Evolutionary conservation across 2,888 invertebrate species (phyloP).

Genomic region (Ceratothoa steindachneri): DNA sequence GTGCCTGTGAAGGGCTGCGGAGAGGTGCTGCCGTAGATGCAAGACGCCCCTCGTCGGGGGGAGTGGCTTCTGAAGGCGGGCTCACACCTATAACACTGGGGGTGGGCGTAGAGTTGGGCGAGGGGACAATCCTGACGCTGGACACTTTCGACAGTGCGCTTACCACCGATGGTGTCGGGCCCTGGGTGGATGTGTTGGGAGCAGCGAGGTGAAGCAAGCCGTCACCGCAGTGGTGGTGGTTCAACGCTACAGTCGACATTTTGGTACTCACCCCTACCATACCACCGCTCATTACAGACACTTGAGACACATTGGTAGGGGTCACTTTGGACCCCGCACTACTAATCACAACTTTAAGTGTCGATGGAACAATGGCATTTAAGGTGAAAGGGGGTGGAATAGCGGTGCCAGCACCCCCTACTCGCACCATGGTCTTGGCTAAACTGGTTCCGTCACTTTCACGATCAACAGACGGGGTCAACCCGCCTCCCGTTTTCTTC

Average conservation of each 20-base stretch:
- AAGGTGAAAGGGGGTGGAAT: constrained; percentile 25
- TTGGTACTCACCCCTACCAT: constrained; percentile 14
- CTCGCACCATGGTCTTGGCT: constrained; percentile 40
- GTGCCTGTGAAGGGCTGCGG: not conserved
- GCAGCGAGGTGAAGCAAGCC: constrained; percentile 16
- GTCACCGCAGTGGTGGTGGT: not conserved
- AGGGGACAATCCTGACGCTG: constrained; percentile 44
- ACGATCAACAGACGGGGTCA: constrained; percentile 17
- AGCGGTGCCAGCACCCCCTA: constrained; percentile 35
- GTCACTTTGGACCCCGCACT: not conserved
- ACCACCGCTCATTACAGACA: constrained; percentile 29
- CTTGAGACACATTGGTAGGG: constrained; percentile 24
- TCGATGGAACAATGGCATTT: constrained; percentile 28
- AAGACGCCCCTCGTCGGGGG: not conserved
- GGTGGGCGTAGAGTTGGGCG: constrained; percentile 39
- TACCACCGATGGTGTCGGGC: constrained; percentile 17
- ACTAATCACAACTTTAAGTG: constrained; percentile 3
- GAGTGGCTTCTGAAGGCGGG: not conserved
- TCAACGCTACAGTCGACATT: constrained; percentile 36
- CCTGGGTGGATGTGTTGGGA: constrained; percentile 24
- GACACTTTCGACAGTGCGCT: constrained; percentile 46
- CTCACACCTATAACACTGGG: constrained; percentile 32
- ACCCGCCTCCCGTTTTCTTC: constrained; percentile 41
- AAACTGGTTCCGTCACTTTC: constrained; percentile 26
- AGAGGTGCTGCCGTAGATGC: not conserved